Conservation (phyloP, 2,113 vertebrate species). For the Corythoichthys intestinalis region DNA sequence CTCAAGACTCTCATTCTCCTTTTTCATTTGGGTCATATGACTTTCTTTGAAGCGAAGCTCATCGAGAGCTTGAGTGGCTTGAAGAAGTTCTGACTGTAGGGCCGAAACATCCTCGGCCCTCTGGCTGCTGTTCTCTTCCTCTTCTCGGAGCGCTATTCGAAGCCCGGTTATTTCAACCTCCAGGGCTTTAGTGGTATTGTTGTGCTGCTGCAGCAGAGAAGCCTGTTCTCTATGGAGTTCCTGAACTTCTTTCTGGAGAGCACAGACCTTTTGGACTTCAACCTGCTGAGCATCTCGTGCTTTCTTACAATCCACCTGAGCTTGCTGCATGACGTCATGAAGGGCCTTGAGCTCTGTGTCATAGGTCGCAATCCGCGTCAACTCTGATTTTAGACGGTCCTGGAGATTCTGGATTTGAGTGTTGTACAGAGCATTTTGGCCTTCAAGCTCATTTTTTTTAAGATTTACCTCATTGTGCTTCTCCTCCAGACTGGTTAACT, state of each 20-base stretch:
- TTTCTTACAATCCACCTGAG: conserved; percentile 70
- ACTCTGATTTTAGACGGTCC: conserved; percentile 66
- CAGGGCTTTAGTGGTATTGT: conserved; percentile 63
- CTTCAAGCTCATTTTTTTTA: conserved; percentile 62
- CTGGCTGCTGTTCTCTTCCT: conserved; percentile 74
- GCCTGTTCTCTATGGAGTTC: conserved; percentile 50
- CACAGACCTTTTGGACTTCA: conserved; percentile 61
- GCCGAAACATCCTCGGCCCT: conserved; percentile 70
- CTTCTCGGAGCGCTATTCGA: conserved; percentile 66
- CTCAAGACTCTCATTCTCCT: conserved; percentile 76
- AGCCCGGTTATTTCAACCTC: conserved; percentile 65
- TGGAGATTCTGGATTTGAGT: conserved; percentile 65
- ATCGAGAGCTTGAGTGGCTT: conserved; percentile 68
- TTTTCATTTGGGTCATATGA: conserved; percentile 70
- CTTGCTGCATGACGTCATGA: conserved; percentile 59
- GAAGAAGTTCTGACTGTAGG: conserved; percentile 77
- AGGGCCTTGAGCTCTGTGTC: conserved; percentile 75
- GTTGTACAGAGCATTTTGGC: conserved; percentile 57
- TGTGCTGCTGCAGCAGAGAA: conserved; percentile 64
- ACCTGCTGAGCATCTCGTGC: conserved; percentile 51
- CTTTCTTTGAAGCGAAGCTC: conserved; percentile 72
- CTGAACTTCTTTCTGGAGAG: conserved; percentile 74
- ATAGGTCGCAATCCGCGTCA: conserved; percentile 66
- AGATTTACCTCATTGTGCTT: conserved; percentile 53
- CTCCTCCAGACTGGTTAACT: conserved; percentile 67